A percentile compares a stretch with the other conserved stretches of the same genome.
These are phyloP conservation scores for Tetraneura akinire DNA, from an alignment of 1,140 invertebrate species.

Conservation along the genomic window DNA sequence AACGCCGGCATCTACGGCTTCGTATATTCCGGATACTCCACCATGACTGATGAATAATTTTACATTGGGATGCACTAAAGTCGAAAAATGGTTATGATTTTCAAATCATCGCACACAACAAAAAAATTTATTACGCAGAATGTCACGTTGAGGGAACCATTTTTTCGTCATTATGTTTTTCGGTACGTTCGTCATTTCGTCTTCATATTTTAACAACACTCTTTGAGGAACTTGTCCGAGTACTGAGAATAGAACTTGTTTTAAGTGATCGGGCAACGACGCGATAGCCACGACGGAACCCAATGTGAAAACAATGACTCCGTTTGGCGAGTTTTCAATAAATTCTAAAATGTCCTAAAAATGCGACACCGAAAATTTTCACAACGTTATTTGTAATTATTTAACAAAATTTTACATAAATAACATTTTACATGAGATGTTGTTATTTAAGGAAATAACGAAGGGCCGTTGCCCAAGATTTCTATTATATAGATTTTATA, in stretches of 20 bases:
- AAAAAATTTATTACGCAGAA: constrained; percentile 55
- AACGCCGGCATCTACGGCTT: constrained; percentile 62
- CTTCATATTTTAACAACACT: constrained; percentile 66
- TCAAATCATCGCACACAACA: background rate
- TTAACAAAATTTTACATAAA: too few relatives aligned
- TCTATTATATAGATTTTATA: too few relatives aligned
- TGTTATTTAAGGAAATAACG: too few relatives aligned
- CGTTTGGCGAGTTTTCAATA: constrained; percentile 63
- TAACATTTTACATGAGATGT: too few relatives aligned
- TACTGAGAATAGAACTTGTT: constrained; percentile 58
- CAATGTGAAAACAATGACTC: constrained; percentile 67
- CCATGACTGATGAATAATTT: constrained; percentile 62
- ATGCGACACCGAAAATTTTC: too few relatives aligned
- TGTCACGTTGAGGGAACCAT: constrained; percentile 60
- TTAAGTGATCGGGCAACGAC: constrained; percentile 58
- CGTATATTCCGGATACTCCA: constrained; percentile 61
- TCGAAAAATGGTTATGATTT: too few relatives aligned
- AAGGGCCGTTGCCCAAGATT: too few relatives aligned
- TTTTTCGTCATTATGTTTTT: constrained; percentile 60
- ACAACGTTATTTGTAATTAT: too few relatives aligned
- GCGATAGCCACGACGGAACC: constrained; percentile 61
- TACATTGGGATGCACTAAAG: constrained; percentile 59
- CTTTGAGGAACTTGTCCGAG: constrained; percentile 62
- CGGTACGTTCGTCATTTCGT: constrained; percentile 60
- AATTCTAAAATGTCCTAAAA: constrained; percentile 65